Conservation (phyloP, 2,888 invertebrate genomes). For the Zygothrica quintamaculata region DNA sequence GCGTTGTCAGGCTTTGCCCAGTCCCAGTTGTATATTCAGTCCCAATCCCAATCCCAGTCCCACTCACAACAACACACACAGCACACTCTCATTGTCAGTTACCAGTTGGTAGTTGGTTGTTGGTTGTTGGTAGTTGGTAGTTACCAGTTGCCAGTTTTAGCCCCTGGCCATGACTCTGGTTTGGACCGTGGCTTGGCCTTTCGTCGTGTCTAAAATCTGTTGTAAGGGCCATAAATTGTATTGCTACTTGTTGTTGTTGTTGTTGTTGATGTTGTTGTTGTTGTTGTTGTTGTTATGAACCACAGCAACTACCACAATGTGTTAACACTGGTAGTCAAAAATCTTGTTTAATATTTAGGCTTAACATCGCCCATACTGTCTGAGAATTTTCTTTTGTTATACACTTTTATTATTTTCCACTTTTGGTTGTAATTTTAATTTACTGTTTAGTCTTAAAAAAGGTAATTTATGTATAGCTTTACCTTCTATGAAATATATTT, state of each 20-base stretch:
- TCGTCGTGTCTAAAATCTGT: constrained; percentile 74
- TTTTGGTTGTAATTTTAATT: constrained; percentile 38
- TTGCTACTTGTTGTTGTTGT: constrained; percentile 28
- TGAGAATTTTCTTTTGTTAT: constrained; percentile 32
- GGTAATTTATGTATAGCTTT: constrained; percentile 47
- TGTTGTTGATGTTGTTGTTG: constrained; percentile 24
- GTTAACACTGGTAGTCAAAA: constrained; percentile 77
- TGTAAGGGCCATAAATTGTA: constrained; percentile 77
- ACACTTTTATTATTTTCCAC: constrained; percentile 6
- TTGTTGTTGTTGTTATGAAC: constrained; percentile 15
- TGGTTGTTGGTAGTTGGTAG: no score
- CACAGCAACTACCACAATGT: constrained; percentile 57
- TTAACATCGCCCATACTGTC: constrained; percentile 47
- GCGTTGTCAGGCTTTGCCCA: constrained; percentile 26
- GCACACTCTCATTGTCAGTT: constrained; percentile 3
- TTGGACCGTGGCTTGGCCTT: constrained; percentile 44
- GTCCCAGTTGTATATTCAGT: constrained; percentile 2
- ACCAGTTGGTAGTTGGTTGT: no score
- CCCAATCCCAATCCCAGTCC: constrained; percentile 6
- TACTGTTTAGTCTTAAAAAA: constrained; percentile 54
- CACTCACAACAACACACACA: not conserved
- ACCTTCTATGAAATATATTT: constrained; percentile 9
- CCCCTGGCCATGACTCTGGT: constrained; percentile 28
- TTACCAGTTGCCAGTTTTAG: constrained; percentile 14
- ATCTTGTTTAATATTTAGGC: constrained; percentile 72